Percentiles rank a stretch among this genome's conserved stretches.
These are phyloP conservation scores for Drosophila ironensis DNA, from an alignment of 1,140 invertebrate genomes.

Conservation along the genomic window DNA sequence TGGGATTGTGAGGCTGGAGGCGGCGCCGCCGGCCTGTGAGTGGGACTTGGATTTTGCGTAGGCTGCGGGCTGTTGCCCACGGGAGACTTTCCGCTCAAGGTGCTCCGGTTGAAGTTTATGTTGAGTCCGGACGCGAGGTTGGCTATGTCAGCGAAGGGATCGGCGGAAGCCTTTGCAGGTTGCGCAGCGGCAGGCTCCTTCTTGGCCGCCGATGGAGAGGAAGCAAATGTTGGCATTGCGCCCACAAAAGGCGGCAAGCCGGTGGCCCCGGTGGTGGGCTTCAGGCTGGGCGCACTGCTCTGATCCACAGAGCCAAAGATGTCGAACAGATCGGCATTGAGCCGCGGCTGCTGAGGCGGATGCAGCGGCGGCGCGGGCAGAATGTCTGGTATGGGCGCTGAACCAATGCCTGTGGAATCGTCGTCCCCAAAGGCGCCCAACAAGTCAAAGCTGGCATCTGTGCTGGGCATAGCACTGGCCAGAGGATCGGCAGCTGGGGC, in stretches of 20 bases:
- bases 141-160: conserved; percentile 85
- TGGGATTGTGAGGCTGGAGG: conserved; percentile 7
- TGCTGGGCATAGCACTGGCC: conserved; percentile 81
- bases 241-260: conserved; percentile 49
- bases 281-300: conserved; percentile 29
- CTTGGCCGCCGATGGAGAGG: conserved; percentile 58
- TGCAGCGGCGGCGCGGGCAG: conserved; percentile 37
- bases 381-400: conserved; percentile 73
- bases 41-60: conserved; percentile 82
- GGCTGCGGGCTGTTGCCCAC: conserved; percentile 70
- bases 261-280: conserved; percentile 23
- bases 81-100: conserved; percentile 65
- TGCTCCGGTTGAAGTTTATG: conserved; percentile 73
- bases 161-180: conserved; percentile 50
- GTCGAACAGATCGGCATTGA: conserved; percentile 71
- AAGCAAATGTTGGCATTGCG: conserved; percentile 55
- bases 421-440: conserved; percentile 84
- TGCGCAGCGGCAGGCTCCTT: conserved; percentile 64
- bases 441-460: conserved; percentile 84
- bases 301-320: conserved; percentile 69
- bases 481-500: conserved; percentile 37
- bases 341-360: conserved; percentile 47
- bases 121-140: conserved; percentile 81
- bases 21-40: conserved; percentile 52
- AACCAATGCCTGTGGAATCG: conserved; percentile 69